These are phyloP conservation scores for Ganaspis brasiliensis DNA, from an alignment of 2,888 invertebrate species.

Conservation along the genomic window DNA sequence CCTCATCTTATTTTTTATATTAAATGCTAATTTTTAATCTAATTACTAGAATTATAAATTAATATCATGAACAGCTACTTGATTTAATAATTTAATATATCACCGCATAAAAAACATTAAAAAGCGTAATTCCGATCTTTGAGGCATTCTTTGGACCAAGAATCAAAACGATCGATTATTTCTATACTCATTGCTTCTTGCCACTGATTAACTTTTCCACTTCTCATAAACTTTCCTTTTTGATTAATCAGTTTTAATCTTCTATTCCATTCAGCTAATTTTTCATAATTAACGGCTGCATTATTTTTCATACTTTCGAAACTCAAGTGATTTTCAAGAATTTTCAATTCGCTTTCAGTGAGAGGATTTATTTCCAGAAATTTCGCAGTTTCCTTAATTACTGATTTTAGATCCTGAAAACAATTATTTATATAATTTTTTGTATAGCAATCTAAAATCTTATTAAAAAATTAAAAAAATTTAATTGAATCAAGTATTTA, in stretches of 20 bases:
- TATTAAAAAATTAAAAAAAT: too few relatives aligned
- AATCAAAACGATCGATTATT: conserved; percentile 80
- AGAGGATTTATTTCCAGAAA: conserved; percentile 81
- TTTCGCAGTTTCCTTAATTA: conserved; percentile 81
- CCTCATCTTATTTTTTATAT: too few relatives aligned
- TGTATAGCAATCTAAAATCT: too few relatives aligned
- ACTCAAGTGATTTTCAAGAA: conserved; percentile 82
- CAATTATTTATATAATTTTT: too few relatives aligned
- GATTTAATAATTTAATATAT: too few relatives aligned
- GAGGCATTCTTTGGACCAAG: conserved; percentile 78
- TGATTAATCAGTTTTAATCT: conserved; percentile 67
- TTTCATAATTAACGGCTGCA: conserved; percentile 82
- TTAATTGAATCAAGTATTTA: too few relatives aligned
- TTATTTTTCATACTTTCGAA: conserved; percentile 84
- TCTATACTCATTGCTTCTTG: conserved; percentile 76
- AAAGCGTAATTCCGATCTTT: conserved; percentile 5
- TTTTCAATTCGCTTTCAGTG: conserved; percentile 80
- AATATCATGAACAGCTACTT: too few relatives aligned
- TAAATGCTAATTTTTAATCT: too few relatives aligned
- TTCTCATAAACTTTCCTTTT: conserved; percentile 80
- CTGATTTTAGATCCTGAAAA: conserved; percentile 81
- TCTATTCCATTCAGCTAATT: conserved; percentile 74
- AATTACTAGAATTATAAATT: too few relatives aligned
- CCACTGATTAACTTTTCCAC: conserved; percentile 81
- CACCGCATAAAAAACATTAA: too few relatives aligned